phyloP scores from a whole-genome alignment of 2,888 invertebrate genomes.

The Drosophila sordidapex region DNA sequence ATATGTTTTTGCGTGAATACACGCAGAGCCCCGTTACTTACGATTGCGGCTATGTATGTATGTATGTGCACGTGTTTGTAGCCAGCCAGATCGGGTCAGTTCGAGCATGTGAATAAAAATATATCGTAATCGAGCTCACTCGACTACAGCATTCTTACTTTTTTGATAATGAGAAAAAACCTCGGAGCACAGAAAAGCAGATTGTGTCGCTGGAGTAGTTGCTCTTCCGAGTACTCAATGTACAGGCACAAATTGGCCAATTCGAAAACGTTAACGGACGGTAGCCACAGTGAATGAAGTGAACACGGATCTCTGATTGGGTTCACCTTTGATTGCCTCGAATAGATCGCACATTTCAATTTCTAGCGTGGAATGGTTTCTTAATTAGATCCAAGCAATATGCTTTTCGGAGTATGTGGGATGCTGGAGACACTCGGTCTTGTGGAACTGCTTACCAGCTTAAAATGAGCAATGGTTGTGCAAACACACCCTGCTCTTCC shows the following conservation, averaged over 20 bases:
- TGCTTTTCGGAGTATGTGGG: background rate
- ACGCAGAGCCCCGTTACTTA: too few species aligned
- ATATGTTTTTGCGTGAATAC: too few species aligned
- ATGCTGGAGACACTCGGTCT: background rate
- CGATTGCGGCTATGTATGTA: too few species aligned
- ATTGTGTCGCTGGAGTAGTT: background rate
- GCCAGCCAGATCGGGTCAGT: too few species aligned
- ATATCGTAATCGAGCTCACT: too few species aligned
- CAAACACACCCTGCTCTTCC: background rate
- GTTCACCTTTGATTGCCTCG: background rate
- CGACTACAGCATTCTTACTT: too few species aligned
- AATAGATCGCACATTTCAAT: background rate
- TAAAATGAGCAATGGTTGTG: background rate
- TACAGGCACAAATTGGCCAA: background rate
- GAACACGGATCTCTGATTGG: background rate
- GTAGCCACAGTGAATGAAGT: background rate
- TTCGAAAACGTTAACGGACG: background rate
- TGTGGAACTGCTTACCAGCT: too few species aligned
- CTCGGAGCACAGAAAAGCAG: background rate
- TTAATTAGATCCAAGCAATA: background rate
- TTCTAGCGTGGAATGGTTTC: background rate
- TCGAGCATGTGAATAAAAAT: too few species aligned
- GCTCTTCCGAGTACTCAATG: background rate
- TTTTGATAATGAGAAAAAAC: background rate
- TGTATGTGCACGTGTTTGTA: too few species aligned